Evolutionary conservation across 2,797 vertebrate genomes (phyloP), one percentile per base, ranked within the genome.

Genomic region (Diplodus sargus): DNA sequence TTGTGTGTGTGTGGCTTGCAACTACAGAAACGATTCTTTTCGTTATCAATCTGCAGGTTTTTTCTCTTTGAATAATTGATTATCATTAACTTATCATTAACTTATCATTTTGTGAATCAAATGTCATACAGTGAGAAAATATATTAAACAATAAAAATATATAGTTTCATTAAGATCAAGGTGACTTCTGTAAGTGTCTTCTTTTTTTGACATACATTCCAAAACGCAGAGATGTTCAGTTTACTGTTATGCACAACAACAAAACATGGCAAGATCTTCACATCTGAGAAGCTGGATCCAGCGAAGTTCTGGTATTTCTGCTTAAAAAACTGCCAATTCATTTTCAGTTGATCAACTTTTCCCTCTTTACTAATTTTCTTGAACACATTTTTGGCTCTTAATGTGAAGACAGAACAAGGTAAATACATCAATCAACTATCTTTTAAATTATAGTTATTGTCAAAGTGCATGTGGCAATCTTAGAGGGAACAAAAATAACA

Each of bases 401-500:
- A 8, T 34, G 34, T 16, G 58, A 51, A 4, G 7, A 39, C 14
- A 63, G 7, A 42, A 43, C 2, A 14, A 48, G 12, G 25, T 62
- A 28, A 54, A 63, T 62, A 3, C 14, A 42, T 64, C 11, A 47
- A 11, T 74, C 13, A 70, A 48, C 23, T n/a, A 28, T 16, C 9
- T 49, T 60, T 58, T 62, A 3, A 70, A 48, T 53, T 18, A 58
- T 3, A 43, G 22, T 57, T 66, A 45, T 51, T 17, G 43, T 61
- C 12, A 53, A 12, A 43, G n/a, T 22, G 22, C 28, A 43, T 2
- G 16, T 63, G 17, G 34, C 34, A 45, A 52, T 63, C 18, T 17
- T 34, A 53, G 23, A 15, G 18, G 49, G 23, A 69, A 61, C 14
- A 56, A 18, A 71, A 8, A 42, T 2, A 25, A 73, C 18, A 51